Evolutionary conservation across 2,113 vertebrate species (phyloP).

Genomic region (Laticauda laticaudata): DNA sequence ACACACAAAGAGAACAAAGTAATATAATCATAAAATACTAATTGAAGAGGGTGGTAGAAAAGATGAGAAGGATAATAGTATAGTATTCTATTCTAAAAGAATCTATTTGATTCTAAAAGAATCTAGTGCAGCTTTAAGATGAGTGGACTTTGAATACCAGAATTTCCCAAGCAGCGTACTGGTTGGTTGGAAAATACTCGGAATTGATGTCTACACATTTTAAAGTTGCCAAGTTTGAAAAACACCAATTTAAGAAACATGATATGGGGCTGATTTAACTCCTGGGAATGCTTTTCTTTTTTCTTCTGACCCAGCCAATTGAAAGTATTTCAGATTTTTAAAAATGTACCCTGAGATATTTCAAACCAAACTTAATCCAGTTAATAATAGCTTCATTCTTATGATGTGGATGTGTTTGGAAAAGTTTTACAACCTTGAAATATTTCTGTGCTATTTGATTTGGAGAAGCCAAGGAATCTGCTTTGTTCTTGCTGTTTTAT

Average conservation of each 20-base stretch:
- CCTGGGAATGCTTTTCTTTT: not conserved
- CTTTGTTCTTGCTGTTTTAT: not conserved
- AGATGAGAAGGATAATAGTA: too few species aligned
- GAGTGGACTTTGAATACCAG: too few species aligned
- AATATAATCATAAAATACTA: too few species aligned
- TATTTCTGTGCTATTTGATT: not conserved
- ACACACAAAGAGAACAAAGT: too few species aligned
- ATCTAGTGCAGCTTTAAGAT: too few species aligned
- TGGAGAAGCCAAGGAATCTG: not conserved
- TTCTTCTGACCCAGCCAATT: not conserved
- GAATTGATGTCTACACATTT: not conserved
- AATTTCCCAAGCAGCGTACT: too few species aligned
- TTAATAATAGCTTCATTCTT: not conserved
- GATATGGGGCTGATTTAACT: not conserved
- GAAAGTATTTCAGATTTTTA: not conserved
- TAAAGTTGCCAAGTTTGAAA: not conserved
- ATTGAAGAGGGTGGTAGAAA: too few species aligned
- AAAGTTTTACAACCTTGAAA: not conserved
- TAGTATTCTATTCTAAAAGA: too few species aligned
- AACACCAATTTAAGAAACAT: not conserved
- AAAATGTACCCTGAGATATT: not conserved
- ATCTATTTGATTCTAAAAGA: too few species aligned
- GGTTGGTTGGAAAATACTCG: too few species aligned
- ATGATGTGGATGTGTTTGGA: not conserved
- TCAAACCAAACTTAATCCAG: not conserved